Base-by-base conservation (phyloP, 2,113 vertebrate species). In the Zosterops lateralis region DNA sequence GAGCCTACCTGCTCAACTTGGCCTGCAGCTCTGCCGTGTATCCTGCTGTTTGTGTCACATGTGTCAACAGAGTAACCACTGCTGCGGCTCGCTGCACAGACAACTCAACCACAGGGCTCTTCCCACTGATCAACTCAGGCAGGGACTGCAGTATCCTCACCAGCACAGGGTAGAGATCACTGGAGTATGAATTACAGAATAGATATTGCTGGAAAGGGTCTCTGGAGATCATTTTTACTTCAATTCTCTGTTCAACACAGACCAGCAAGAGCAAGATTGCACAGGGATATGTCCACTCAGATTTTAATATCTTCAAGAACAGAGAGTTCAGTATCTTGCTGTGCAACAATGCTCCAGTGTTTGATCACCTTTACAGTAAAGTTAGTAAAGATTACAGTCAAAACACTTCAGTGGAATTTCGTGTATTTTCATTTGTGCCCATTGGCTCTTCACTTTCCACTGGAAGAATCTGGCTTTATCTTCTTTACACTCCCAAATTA, bases 121-220 rank as follows among this genome's bases (percentile, higher is more conserved):
- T 96, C 17, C 80, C 66, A 12, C 36, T 38, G 32, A 98, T 95
- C 40, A 95, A 50, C 7, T 92, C 82, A 0, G 98, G 98, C 24
- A 98, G 85, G 2, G 97, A 97, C 97, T 99, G 99, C 61, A 99
- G 85, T 18, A 96, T 96, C 95, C 76, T 98, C 92, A 99, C 96
- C 92, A 99, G 97, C 84, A 99, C 97, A 45, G 99, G 98, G 92
- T 99, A 99, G 31, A 99, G 97, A 84, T 99, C 99, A 95, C 99
- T 99, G 89, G 3, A 74, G 76, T 6, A 64, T 7, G 12, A 78
- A 96, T 73, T 13, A 90, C 24, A 89, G 32, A 79, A 81, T 0
- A 74, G 16, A 64, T 32, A 20, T 28, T 4, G 36, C 71, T 71
- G 29, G 53, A 86, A 88, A 26, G 22, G 29, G 18, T 53, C 18